A percentile compares a stretch with the other conserved stretches of the same genome.
These are phyloP conservation scores for Seriola dumerili DNA, from an alignment of 2,113 vertebrate genomes.

Conservation along the genomic window DNA sequence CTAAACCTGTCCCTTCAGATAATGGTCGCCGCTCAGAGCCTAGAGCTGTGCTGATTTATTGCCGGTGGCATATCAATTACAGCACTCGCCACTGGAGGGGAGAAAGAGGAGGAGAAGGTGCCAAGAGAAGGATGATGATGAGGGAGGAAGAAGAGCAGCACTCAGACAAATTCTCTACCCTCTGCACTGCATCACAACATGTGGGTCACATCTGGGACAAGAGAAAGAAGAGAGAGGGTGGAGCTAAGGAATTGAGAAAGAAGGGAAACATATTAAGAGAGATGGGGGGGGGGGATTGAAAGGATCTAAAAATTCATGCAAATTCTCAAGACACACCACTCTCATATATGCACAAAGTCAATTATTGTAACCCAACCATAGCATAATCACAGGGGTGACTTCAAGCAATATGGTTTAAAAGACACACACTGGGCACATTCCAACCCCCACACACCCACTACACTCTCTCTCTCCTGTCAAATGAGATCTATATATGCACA, in stretches of 20 bases:
- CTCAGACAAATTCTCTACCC: constrained; percentile 53
- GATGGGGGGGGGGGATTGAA: neutral
- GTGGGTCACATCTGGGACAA: constrained; percentile 63
- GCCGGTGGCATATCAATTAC: constrained; percentile 85
- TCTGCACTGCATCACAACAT: constrained; percentile 62
- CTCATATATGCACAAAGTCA: constrained; percentile 20
- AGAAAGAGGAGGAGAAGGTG: constrained; percentile 60
- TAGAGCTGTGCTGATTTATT: constrained; percentile 79
- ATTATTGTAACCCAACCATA: constrained; percentile 33
- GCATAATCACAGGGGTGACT: constrained; percentile 8
- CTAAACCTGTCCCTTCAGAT: constrained; percentile 80
- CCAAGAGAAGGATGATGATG: constrained; percentile 50
- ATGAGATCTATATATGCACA: neutral
- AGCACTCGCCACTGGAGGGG: constrained; percentile 62
- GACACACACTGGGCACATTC: constrained; percentile 28
- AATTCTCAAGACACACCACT: constrained; percentile 43
- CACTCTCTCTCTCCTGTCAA: neutral
- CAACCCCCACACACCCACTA: neutral
- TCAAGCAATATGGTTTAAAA: constrained; percentile 33
- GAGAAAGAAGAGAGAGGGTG: neutral
- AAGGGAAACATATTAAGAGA: neutral
- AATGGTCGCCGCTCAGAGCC: constrained; percentile 61
- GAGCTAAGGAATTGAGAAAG: constrained; percentile 2
- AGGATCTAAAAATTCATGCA: constrained; percentile 26
- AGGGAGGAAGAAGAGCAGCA: constrained; percentile 43